phyloP scores from a whole-genome alignment of 2,797 vertebrate species.

The Saxicola maurus region DNA sequence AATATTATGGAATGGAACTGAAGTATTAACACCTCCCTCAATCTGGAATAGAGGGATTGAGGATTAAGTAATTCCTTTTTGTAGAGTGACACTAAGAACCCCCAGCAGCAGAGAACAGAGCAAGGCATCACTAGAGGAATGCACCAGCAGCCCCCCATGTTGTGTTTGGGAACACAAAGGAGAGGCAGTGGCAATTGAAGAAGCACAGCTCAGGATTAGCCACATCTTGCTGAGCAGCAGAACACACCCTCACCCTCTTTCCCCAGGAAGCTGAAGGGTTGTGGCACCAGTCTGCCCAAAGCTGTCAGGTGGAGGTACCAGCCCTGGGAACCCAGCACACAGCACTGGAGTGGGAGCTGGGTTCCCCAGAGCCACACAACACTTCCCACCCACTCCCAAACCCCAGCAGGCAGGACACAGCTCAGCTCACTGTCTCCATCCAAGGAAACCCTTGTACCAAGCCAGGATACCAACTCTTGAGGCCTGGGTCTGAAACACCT shows the following conservation, averaged over 20 bases:
- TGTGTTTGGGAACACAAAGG: accelerated
- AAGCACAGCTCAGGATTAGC: background rate
- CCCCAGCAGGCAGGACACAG: accelerated
- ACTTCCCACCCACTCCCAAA: background rate
- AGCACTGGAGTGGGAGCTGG: accelerated
- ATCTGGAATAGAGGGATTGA: background rate
- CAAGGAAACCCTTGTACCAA: background rate
- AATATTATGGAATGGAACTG: background rate
- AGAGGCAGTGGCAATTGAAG: background rate
- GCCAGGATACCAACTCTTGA: background rate
- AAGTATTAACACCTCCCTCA: background rate
- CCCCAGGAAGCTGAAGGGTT: background rate
- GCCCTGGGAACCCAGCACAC: background rate
- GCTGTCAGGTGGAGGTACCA: background rate
- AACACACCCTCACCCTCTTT: background rate
- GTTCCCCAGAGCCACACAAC: background rate
- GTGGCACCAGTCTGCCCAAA: background rate
- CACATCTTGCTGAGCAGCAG: background rate
- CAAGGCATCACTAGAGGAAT: background rate
- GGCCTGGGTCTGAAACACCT: background rate
- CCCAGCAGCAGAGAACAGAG: background rate
- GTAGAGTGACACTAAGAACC: background rate
- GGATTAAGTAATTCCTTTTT: background rate
- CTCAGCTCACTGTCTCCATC: background rate
- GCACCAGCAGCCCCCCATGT: background rate